Percentiles rank a stretch among this genome's conserved stretches.
phyloP scores from a whole-genome alignment of 2,888 invertebrate species.

The Agonopterix heracliana region DNA sequence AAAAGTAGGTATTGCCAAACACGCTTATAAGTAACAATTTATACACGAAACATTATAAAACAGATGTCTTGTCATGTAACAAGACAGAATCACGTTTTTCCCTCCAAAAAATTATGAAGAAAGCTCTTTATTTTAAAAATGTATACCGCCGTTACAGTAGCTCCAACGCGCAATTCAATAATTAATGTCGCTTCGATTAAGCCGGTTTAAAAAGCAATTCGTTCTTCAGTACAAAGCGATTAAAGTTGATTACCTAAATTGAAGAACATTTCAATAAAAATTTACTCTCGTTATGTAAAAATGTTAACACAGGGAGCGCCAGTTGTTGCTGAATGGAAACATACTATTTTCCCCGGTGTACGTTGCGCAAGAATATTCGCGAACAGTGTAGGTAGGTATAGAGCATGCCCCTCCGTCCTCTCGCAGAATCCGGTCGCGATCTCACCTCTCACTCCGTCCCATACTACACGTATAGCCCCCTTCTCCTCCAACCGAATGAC shows the following conservation, averaged over 20 bases:
- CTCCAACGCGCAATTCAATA: conserved; percentile 47
- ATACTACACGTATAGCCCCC: conserved; percentile 15
- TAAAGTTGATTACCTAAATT: conserved; percentile 22
- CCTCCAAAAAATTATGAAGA: conserved; percentile 18
- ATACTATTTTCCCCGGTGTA: conserved; percentile 57
- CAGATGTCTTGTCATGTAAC: conserved; percentile 25
- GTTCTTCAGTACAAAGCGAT: conserved; percentile 22
- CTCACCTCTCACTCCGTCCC: conserved; percentile 39
- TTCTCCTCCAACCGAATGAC: conserved; percentile 56
- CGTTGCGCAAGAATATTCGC: conserved; percentile 72
- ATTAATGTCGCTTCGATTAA: conserved; percentile 44
- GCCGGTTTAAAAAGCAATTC: conserved; percentile 35
- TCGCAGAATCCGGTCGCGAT: conserved; percentile 62
- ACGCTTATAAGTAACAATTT: not conserved
- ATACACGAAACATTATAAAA: not conserved
- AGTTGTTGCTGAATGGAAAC: conserved; percentile 37
- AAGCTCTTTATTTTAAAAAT: conserved; percentile 23
- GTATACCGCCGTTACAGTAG: conserved; percentile 55
- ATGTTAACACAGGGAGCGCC: conserved; percentile 5
- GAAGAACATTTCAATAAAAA: conserved; percentile 24
- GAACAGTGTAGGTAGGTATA: conserved; percentile 64
- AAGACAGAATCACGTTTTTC: conserved; percentile 18
- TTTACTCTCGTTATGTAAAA: conserved; percentile 11
- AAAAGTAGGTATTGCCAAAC: not conserved
- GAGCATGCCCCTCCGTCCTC: conserved; percentile 60